These are phyloP conservation scores for Papilio glaucus DNA, from an alignment of 1,140 invertebrate species.

Conservation along the genomic window DNA sequence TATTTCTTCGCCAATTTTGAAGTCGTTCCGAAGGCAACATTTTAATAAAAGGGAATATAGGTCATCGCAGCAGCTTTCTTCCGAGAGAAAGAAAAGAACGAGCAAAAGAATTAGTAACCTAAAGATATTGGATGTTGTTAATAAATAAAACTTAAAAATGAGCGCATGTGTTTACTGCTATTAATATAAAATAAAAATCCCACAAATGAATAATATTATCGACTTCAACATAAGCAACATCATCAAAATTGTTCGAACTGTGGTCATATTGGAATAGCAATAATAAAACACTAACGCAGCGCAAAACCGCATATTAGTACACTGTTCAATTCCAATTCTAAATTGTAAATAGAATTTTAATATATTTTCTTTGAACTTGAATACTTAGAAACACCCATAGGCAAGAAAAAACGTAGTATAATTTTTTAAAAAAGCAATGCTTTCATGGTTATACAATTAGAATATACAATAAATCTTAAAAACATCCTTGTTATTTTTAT, in stretches of 20 bases:
- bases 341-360: not conserved
- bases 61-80: slow-evolving; percentile 5
- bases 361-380: not conserved
- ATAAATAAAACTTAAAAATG: slow-evolving; percentile 9
- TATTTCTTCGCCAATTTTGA: not conserved
- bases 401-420: not conserved
- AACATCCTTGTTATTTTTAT: no score
- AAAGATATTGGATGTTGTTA: slow-evolving; percentile 2
- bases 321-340: not conserved
- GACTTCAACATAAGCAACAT: not conserved
- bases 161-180: not conserved
- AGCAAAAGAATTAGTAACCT: not conserved
- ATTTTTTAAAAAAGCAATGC: no score
- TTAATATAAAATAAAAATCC: no score
- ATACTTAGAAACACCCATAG: not conserved
- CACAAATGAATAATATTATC: not conserved
- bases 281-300: not conserved
- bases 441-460: no score
- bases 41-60: slow-evolving; percentile 12
- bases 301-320: not conserved
- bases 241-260: not conserved
- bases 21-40: not conserved
- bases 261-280: not conserved
- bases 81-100: slow-evolving; percentile 7
- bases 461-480: no score